Percentiles rank a stretch among this genome's conserved stretches.
Conservation (phyloP, 2,113 vertebrate species). For the Clarias batrachus region DNA sequence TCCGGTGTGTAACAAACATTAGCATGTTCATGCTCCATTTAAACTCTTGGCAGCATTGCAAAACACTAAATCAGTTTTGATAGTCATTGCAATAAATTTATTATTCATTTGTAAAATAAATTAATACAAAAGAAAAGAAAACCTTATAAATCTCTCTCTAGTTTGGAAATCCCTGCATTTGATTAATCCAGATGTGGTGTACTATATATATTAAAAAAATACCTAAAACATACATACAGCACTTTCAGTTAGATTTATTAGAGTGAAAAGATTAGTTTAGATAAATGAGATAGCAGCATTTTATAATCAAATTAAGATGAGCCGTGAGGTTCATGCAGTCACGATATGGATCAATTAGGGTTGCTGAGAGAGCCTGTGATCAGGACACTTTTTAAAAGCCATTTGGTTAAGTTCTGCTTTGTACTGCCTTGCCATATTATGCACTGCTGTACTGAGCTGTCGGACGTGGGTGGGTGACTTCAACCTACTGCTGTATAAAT, state of each 20-base stretch:
- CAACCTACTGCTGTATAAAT: neutral
- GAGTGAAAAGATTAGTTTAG: neutral
- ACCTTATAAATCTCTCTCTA: neutral
- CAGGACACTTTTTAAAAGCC: neutral
- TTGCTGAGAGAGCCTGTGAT: neutral
- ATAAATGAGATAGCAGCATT: neutral
- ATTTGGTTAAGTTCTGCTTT: neutral
- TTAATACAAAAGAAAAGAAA: neutral
- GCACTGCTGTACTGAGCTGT: neutral
- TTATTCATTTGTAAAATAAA: neutral
- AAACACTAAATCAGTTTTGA: neutral
- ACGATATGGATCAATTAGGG: neutral
- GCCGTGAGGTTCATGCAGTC: neutral
- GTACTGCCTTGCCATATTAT: too few relatives aligned
- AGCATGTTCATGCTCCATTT: neutral
- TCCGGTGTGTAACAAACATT: neutral
- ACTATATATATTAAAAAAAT: neutral
- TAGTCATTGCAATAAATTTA: neutral
- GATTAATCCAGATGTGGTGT: neutral
- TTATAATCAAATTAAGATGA: neutral
- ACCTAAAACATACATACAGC: neutral
- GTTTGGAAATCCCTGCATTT: neutral
- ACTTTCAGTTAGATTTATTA: neutral
- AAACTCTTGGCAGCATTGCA: neutral
- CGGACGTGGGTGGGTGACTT: neutral